These are phyloP conservation scores for Numenius arquata DNA, from an alignment of 2,113 vertebrate genomes.

Conservation along the genomic window DNA sequence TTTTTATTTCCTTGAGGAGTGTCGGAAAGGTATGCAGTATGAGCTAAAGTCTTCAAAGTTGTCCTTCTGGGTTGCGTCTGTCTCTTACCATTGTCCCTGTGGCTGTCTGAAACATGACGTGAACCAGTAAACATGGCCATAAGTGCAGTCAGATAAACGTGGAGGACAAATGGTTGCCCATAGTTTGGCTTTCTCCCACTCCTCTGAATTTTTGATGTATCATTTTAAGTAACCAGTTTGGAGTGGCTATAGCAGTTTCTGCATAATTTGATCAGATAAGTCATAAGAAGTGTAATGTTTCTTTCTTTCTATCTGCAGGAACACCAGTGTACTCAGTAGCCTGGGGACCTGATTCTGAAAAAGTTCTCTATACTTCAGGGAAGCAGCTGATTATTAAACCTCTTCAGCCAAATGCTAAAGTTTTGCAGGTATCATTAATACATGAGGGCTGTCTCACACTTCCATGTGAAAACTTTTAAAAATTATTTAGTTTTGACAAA, in stretches of 20 bases:
- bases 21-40: background rate
- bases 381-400: constrained; percentile 93
- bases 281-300: background rate
- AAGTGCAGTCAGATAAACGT: background rate
- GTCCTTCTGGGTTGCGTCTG: background rate
- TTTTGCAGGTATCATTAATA: constrained; percentile 83
- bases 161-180: background rate
- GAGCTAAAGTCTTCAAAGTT: background rate
- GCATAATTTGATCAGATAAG: background rate
- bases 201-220: background rate
- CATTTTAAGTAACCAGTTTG: background rate
- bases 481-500: background rate
- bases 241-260: background rate
- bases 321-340: constrained; percentile 92
- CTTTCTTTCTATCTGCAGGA: constrained; percentile 70
- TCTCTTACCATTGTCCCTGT: background rate
- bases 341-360: constrained; percentile 93
- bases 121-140: background rate
- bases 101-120: background rate
- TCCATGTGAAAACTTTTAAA: background rate
- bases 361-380: constrained; percentile 90
- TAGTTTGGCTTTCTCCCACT: background rate
- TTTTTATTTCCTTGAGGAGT: background rate
- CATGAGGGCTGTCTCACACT: background rate
- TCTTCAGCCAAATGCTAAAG: constrained; percentile 90